A percentile compares a stretch with the other conserved stretches of the same genome.
Evolutionary conservation across 2,888 invertebrate genomes (phyloP).

Genomic region (Tenthredo scrophulariae): DNA sequence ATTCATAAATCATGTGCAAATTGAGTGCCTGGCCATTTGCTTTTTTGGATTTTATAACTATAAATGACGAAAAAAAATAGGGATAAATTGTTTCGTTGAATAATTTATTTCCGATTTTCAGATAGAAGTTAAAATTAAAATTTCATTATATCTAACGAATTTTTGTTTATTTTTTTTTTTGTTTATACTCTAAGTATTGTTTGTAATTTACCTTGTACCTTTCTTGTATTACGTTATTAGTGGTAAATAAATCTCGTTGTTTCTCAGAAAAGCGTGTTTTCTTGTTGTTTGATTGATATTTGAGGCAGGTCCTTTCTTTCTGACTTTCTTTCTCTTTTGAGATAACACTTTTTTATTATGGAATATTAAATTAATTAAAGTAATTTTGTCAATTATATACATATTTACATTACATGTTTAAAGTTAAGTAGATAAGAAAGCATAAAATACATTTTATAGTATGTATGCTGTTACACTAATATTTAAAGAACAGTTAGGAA

Average conservation of each 20-base stretch:
- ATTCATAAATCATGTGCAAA: not conserved
- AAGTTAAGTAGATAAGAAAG: conserved; percentile 56
- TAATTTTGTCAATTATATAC: conserved; percentile 67
- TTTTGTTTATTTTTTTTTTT: not conserved
- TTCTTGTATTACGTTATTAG: not conserved
- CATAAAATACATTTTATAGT: conserved; percentile 54
- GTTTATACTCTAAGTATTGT: not conserved
- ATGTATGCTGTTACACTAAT: conserved; percentile 53
- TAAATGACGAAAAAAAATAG: not conserved
- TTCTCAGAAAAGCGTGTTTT: not conserved
- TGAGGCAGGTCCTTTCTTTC: not conserved
- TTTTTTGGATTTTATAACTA: not conserved
- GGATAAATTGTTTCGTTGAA: not conserved
- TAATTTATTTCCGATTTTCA: not conserved
- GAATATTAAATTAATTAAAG: conserved; percentile 64
- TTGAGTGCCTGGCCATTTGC: not conserved
- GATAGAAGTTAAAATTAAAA: not conserved
- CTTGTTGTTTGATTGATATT: not conserved
- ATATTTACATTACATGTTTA: conserved; percentile 70
- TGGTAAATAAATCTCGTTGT: conserved; percentile 7
- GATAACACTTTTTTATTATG: conserved; percentile 57
- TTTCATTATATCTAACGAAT: not conserved
- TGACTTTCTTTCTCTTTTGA: conserved; percentile 13
- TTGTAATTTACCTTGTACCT: conserved; percentile 8
- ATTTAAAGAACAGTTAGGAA: conserved; percentile 68